phyloP scores from a whole-genome alignment of 2,113 vertebrate species.

The Tachuris rubrigastra region DNA sequence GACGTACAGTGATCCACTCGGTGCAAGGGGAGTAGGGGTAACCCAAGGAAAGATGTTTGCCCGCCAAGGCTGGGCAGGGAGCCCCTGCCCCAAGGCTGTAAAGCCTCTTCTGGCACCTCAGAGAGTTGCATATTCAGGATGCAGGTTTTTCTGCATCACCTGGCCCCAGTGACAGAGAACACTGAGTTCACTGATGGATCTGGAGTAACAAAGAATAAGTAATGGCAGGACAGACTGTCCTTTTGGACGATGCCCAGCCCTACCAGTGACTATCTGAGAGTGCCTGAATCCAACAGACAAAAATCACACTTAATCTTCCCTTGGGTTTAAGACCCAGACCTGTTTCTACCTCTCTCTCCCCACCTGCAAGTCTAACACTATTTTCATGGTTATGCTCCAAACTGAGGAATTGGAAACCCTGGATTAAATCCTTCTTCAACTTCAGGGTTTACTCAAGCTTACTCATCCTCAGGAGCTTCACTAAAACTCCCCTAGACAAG shows the following conservation, averaged over 20 bases:
- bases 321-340: neutral
- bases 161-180: neutral
- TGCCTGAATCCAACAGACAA: neutral
- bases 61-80: neutral
- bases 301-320: neutral
- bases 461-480: neutral
- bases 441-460: neutral
- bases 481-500: neutral
- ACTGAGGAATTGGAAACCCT: neutral
- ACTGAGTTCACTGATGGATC: neutral
- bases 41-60: neutral
- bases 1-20: neutral
- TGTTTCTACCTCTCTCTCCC: neutral
- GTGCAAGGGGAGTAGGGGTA: neutral
- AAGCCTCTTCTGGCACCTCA: neutral
- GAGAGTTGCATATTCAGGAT: neutral
- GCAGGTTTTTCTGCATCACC: neutral
- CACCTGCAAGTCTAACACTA: neutral
- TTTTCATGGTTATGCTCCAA: neutral
- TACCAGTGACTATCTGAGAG: neutral
- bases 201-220: neutral
- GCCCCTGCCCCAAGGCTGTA: neutral
- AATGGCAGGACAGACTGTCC: neutral
- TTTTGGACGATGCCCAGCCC: neutral
- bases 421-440: neutral